A percentile compares a stretch with the other conserved stretches of the same genome.
These are phyloP conservation scores for Sinohyriopsis cumingii DNA, from an alignment of 2,888 invertebrate species.

Conservation along the genomic window DNA sequence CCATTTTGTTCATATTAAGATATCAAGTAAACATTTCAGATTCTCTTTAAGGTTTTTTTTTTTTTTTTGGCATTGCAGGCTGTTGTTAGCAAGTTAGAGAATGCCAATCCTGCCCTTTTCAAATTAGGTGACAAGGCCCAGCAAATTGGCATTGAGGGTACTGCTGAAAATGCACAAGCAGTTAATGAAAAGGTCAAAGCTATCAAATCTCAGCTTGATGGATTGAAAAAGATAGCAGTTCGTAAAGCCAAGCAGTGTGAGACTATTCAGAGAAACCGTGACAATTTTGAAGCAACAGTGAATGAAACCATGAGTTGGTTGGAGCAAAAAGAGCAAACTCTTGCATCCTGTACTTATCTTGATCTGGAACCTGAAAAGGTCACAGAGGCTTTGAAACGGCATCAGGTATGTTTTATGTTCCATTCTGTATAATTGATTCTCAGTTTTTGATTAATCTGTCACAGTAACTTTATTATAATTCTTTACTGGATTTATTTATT, in stretches of 20 bases:
- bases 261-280: slow-evolving; percentile 70
- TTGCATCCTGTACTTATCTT: slow-evolving; percentile 49
- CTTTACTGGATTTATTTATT: no score
- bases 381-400: slow-evolving; percentile 50
- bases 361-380: slow-evolving; percentile 57
- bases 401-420: slow-evolving; percentile 41
- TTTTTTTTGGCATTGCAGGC: slow-evolving; percentile 25
- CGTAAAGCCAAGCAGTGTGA: slow-evolving; percentile 90
- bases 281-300: slow-evolving; percentile 57
- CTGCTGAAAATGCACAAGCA: slow-evolving; percentile 78
- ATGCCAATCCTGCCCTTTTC: slow-evolving; percentile 84
- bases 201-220: slow-evolving; percentile 81
- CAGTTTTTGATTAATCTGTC: no score
- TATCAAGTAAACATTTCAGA: no score
- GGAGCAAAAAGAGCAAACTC: slow-evolving; percentile 52
- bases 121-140: slow-evolving; percentile 93
- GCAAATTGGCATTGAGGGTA: slow-evolving; percentile 92
- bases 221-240: slow-evolving; percentile 86
- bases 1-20: no score
- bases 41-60: no score
- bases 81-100: slow-evolving; percentile 38
- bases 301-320: slow-evolving; percentile 57
- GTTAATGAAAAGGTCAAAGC: slow-evolving; percentile 91
- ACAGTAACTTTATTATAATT: no score
- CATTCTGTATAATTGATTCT: no score